Conservation (phyloP, 2,113 vertebrate genomes). For the Phrynosoma blainvillii region DNA sequence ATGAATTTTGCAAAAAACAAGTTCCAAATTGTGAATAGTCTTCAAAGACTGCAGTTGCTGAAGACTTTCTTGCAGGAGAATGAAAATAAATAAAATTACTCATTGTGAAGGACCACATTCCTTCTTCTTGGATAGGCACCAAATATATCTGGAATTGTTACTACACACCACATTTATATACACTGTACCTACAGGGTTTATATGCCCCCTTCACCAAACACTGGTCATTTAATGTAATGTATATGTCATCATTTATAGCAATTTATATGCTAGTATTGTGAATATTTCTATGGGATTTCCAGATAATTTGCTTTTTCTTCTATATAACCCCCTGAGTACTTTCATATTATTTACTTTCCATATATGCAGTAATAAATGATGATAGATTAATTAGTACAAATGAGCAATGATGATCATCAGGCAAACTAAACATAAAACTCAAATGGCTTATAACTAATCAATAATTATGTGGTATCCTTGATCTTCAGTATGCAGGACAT, state of each 20-base stretch:
- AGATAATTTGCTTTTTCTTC: conserved; percentile 10
- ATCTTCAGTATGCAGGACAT: conserved; percentile 60
- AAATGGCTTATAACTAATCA: conserved; percentile 73
- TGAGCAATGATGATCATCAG: conserved; percentile 62
- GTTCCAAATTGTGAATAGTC: too few species aligned
- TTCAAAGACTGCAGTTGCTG: too few species aligned
- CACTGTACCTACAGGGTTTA: neutral
- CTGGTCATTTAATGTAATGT: neutral
- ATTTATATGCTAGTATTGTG: neutral
- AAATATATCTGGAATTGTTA: neutral
- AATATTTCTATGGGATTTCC: neutral
- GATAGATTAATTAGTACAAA: conserved; percentile 64
- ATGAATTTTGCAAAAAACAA: too few species aligned
- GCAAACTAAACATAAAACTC: conserved; percentile 64
- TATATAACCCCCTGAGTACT: conserved; percentile 12
- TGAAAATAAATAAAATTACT: too few species aligned
- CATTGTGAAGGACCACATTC: neutral
- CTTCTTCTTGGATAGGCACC: neutral
- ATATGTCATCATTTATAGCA: neutral
- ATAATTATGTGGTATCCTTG: conserved; percentile 67
- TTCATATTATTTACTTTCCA: conserved; percentile 52
- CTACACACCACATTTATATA: neutral
- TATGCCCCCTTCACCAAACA: too few species aligned
- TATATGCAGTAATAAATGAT: conserved; percentile 50
- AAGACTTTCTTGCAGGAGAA: too few species aligned